phyloP scores from a whole-genome alignment of 2,888 invertebrate species.

The Pasiphila rectangulata region DNA sequence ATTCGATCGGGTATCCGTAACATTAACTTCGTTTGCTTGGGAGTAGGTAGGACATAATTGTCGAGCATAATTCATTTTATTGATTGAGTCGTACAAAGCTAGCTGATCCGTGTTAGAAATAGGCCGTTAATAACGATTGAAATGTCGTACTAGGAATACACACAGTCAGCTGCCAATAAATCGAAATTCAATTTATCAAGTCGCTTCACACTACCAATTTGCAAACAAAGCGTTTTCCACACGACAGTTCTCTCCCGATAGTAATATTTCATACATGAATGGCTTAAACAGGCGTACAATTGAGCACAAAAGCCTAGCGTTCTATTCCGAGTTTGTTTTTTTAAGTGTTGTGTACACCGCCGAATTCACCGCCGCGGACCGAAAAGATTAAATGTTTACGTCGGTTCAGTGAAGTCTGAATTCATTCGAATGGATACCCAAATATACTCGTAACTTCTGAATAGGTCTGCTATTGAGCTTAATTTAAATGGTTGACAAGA shows the following conservation, averaged over 20 bases:
- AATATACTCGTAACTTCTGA: no score
- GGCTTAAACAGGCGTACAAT: conserved; percentile 35
- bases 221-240: conserved; percentile 32
- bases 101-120: no score
- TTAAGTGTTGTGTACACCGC: conserved; percentile 9
- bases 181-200: conserved; percentile 33
- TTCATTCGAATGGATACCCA: no score
- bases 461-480: no score
- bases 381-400: conserved; percentile 4
- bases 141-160: conserved; percentile 6
- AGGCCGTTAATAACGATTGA: conserved; percentile 4
- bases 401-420: no score
- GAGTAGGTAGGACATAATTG: no score
- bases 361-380: conserved; percentile 1
- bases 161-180: conserved; percentile 27
- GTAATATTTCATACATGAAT: conserved; percentile 44
- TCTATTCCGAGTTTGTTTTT: conserved; percentile 28
- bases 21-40: no score
- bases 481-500: no score
- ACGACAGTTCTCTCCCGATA: conserved; percentile 28
- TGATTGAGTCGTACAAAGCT: no score
- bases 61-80: conserved; percentile 1
- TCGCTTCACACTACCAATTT: conserved; percentile 31
- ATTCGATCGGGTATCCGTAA: no score
- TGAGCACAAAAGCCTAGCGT: conserved; percentile 26